These are phyloP conservation scores for Drosophila funebris DNA, from an alignment of 1,140 invertebrate species.

Conservation along the genomic window DNA sequence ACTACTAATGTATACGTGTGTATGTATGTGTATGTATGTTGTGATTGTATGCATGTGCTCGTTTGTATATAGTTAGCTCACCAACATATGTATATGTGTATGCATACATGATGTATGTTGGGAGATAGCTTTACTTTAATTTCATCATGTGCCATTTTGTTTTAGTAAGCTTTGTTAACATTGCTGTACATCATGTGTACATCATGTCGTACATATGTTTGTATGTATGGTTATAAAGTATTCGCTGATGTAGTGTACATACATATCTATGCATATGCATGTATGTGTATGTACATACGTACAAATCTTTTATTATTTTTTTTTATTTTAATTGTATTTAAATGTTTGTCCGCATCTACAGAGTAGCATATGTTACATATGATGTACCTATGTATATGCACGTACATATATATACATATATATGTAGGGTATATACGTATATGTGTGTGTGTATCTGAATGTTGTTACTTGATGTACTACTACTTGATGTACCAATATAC, in stretches of 20 bases:
- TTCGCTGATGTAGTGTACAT: not conserved
- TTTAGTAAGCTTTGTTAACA: not conserved
- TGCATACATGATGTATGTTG: not conserved
- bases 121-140: not conserved
- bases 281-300: not conserved
- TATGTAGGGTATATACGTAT: not conserved
- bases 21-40: not conserved
- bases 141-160: constrained; percentile 13
- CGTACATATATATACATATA: constrained; percentile 6
- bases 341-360: constrained; percentile 15
- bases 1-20: not conserved
- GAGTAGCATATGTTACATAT: not conserved
- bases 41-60: constrained; percentile 24
- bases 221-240: not conserved
- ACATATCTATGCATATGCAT: not conserved
- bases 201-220: constrained; percentile 6
- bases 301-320: not conserved
- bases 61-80: constrained; percentile 11
- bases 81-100: constrained; percentile 3
- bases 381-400: not conserved
- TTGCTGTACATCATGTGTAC: not conserved
- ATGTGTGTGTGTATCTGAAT: constrained; percentile 10
- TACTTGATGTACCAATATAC: constrained; percentile 27
- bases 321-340: not conserved
- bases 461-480: constrained; percentile 17